Conservation (phyloP, 2,888 invertebrate genomes). For the Sicus ferrugineus region DNA sequence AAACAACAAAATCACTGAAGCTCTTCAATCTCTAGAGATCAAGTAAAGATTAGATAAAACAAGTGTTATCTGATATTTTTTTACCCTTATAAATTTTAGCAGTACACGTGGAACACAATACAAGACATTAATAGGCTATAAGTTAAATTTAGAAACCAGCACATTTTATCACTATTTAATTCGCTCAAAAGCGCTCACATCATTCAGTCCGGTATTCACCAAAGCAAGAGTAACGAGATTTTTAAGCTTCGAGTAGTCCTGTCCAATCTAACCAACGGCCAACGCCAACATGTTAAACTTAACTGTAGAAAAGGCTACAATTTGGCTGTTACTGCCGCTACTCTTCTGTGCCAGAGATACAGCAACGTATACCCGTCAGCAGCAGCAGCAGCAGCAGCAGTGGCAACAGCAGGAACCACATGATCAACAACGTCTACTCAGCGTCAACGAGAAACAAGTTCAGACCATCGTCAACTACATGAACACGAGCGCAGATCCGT, state of each 20-base stretch:
- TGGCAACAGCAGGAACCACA: not conserved
- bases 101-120: too few relatives aligned
- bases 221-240: slow-evolving; percentile 17
- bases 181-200: not conserved
- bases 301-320: slow-evolving; percentile 8
- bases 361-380: not conserved
- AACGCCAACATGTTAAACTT: slow-evolving; percentile 8
- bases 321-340: not conserved
- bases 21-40: too few relatives aligned
- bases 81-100: too few relatives aligned
- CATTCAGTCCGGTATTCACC: slow-evolving; percentile 14
- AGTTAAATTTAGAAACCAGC: too few relatives aligned
- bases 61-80: too few relatives aligned
- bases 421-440: not conserved
- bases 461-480: slow-evolving; percentile 44
- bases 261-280: not conserved
- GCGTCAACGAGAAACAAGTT: slow-evolving; percentile 35
- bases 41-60: too few relatives aligned
- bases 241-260: not conserved
- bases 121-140: too few relatives aligned
- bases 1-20: too few relatives aligned
- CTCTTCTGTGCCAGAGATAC: not conserved
- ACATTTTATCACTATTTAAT: too few relatives aligned
- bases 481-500: slow-evolving; percentile 42
- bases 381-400: slow-evolving; percentile 2